Base-by-base conservation (phyloP, 2,113 vertebrate species). In the Hyperoodon ampullatus region DNA sequence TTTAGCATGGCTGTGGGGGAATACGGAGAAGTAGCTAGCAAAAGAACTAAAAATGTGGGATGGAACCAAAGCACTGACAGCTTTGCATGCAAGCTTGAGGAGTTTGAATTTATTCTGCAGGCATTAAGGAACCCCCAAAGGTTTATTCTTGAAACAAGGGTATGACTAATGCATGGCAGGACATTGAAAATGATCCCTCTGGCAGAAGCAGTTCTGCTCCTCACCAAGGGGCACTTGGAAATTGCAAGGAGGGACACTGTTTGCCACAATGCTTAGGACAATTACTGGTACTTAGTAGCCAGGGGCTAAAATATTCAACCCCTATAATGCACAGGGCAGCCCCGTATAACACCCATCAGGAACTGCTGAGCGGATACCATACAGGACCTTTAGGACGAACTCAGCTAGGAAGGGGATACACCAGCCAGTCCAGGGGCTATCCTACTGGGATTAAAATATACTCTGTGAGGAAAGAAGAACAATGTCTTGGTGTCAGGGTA, bases 241-340 rank as follows among this genome's bases (percentile, higher is more conserved):
- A 35, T 0, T 8, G 12, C 7, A 4, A 21, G 8, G 26, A 23
- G 10, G 12, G 14, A 18, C 6, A 61, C 1, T 6, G 5, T 21
- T 63, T 65, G 24, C 47, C 74, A 60, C n/a, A 82, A 28, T 33
- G n/a, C 28, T 80, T 63, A 19, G 11, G n/a, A 91, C 4, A 42
- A 14, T 65, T 6, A 65, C 10, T 71, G 33, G 26, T 15, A 85
- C 78, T 66, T 39, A 70, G 18, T 3, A 26, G 33, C 61, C 7
- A 66, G 50, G 39, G 8, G 42, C 90, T 16, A 74, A 24, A 86
- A 26, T 72, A 70, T 50, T 28, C 47, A 58, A 53, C 39, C n/a
- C 23, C 18, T n/a, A 0, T 19, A 53, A 83, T 42, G 30, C 35
- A 50, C 12, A 42, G 26, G 15, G n/a, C 35, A 28, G 47, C 2